phyloP scores from a whole-genome alignment of 2,888 invertebrate species.

The Noctua janthina region DNA sequence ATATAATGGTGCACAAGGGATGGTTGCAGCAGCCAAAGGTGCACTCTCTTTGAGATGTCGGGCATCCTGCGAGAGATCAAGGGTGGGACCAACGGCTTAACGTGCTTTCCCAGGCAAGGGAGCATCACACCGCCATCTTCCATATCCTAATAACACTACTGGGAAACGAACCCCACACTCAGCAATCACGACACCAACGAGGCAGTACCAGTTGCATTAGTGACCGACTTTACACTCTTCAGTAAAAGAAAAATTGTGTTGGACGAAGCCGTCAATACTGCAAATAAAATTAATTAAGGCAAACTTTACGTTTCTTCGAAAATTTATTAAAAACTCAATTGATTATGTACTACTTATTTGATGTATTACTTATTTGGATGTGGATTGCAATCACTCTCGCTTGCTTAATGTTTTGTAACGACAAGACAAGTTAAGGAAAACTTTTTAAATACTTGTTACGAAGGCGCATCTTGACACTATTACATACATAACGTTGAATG shows the following conservation, averaged over 20 bases:
- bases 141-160: background rate
- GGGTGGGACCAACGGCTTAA: background rate
- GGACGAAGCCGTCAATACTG: background rate
- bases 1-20: background rate
- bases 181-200: background rate
- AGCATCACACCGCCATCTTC: background rate
- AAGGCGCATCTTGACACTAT: conserved; percentile 49
- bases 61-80: background rate
- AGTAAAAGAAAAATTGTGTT: background rate
- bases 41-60: background rate
- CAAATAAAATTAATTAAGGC: background rate
- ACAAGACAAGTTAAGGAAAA: conserved; percentile 29
- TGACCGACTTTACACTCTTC: background rate
- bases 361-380: background rate
- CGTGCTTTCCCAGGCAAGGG: background rate
- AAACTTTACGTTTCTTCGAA: background rate
- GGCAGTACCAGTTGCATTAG: background rate
- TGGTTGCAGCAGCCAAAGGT: background rate
- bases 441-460: conserved; percentile 26
- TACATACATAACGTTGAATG: conserved; percentile 23
- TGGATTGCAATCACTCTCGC: conserved; percentile 10
- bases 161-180: background rate
- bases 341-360: background rate
- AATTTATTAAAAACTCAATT: background rate
- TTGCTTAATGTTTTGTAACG: conserved; percentile 1